Percentiles rank a stretch among this genome's conserved stretches.
Evolutionary conservation across 2,888 invertebrate species (phyloP).

Genomic region (Deladenus siricidicola): DNA sequence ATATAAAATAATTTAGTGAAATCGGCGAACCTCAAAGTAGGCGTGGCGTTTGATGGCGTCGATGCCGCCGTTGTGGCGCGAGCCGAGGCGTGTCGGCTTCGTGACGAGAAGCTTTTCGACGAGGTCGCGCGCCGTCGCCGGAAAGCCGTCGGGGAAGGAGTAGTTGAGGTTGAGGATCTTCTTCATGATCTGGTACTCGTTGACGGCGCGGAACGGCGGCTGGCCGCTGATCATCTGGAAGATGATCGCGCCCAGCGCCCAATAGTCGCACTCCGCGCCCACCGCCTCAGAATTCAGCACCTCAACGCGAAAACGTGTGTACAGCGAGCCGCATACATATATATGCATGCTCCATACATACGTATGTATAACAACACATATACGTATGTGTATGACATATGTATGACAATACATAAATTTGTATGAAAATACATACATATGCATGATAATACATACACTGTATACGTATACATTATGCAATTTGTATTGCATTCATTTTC

Average conservation of each 20-base stretch:
- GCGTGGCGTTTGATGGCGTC: conserved; percentile 71
- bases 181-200: conserved; percentile 90
- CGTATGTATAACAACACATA: too few species aligned
- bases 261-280: conserved; percentile 67
- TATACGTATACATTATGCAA: too few species aligned
- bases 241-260: conserved; percentile 72
- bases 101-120: conserved; percentile 70
- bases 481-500: too few species aligned
- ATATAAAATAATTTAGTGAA: background rate
- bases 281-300: conserved; percentile 62
- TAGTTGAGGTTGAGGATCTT: conserved; percentile 65
- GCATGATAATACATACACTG: too few species aligned
- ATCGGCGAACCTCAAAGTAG: conserved; percentile 63
- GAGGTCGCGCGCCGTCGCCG: conserved; percentile 74
- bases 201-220: conserved; percentile 78
- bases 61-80: conserved; percentile 17
- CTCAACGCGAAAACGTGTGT: background rate
- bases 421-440: too few species aligned
- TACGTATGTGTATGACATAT: too few species aligned
- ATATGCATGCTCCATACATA: too few species aligned
- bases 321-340: too few species aligned
- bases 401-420: too few species aligned
- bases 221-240: conserved; percentile 83
- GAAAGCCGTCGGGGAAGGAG: conserved; percentile 65
- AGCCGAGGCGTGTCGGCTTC: conserved; percentile 28